Evolutionary conservation across 1,140 invertebrate genomes (phyloP).

Genomic region (Drosophila watanabei): DNA sequence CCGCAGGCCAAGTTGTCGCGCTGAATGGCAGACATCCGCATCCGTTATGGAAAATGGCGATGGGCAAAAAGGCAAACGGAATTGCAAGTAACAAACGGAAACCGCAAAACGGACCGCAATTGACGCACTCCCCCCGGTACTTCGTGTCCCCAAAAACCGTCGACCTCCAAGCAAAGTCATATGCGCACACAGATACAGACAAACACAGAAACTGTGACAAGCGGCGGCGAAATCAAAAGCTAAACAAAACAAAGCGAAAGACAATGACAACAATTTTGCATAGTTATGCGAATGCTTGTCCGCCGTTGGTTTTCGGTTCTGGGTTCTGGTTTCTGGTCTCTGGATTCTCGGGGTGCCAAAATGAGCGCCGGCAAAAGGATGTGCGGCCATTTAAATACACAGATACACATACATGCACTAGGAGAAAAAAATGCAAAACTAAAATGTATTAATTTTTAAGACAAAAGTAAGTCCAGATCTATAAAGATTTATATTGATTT

Average conservation of each 20-base stretch:
- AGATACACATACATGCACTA: slow-evolving; percentile 23
- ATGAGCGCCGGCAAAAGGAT: slow-evolving; percentile 80
- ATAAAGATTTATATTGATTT: background rate
- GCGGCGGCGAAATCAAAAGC: slow-evolving; percentile 64
- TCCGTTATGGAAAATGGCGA: slow-evolving; percentile 35
- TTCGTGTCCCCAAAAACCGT: slow-evolving; percentile 17
- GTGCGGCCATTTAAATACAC: slow-evolving; percentile 73
- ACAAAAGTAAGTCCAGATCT: too few species aligned
- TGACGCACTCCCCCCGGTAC: slow-evolving; percentile 67
- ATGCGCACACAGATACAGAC: slow-evolving; percentile 59
- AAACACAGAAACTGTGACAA: slow-evolving; percentile 33
- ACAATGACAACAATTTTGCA: slow-evolving; percentile 79
- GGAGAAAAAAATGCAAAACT: background rate
- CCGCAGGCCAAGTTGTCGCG: slow-evolving; percentile 50
- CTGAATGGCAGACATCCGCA: slow-evolving; percentile 62
- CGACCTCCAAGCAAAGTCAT: slow-evolving; percentile 82
- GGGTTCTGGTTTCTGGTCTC: slow-evolving; percentile 16
- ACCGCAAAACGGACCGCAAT: slow-evolving; percentile 79
- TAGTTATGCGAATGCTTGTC: slow-evolving; percentile 76
- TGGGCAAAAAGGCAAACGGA: slow-evolving; percentile 65
- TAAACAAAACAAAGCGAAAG: slow-evolving; percentile 79
- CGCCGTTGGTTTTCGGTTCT: slow-evolving; percentile 32
- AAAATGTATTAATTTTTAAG: background rate
- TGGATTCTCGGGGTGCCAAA: slow-evolving; percentile 72
- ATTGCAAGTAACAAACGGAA: slow-evolving; percentile 82